phyloP scores from a whole-genome alignment of 35 echinoderm and acorn worm genomes.

The Patiria miniata region DNA sequence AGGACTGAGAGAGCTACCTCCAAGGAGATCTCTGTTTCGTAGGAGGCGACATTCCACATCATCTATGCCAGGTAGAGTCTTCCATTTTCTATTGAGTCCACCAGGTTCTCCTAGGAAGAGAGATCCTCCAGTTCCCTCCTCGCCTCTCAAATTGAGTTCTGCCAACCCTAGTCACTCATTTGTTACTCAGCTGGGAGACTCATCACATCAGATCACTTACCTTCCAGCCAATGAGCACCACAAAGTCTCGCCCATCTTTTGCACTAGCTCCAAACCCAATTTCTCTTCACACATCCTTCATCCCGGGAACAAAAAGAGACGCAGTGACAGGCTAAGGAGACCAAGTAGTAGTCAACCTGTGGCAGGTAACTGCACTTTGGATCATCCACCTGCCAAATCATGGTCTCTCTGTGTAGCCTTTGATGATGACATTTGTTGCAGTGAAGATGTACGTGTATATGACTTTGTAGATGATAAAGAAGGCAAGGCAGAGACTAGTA shows the following conservation, averaged over 20 bases:
- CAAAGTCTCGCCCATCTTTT: conserved; percentile 36
- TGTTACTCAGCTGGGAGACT: conserved; percentile 15
- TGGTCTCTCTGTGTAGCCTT: conserved; percentile 15
- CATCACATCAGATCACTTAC: not conserved
- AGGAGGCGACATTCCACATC: conserved; percentile 38
- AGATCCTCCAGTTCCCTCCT: not conserved
- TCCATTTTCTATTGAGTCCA: conserved; percentile 45
- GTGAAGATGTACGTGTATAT: conserved; percentile 14
- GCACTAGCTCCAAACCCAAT: conserved; percentile 44
- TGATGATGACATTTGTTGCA: conserved; percentile 19
- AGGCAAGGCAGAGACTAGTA: not conserved
- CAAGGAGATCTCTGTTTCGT: conserved; percentile 47
- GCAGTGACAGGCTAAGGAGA: not conserved
- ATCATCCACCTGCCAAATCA: not conserved
- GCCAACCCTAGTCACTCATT: conserved; percentile 49
- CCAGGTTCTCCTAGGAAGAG: conserved; percentile 24
- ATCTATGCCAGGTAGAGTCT: conserved; percentile 38
- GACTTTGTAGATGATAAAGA: not conserved
- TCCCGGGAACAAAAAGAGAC: conserved; percentile 8
- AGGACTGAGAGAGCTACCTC: not conserved
- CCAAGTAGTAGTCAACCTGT: not conserved
- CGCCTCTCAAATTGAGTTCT: conserved; percentile 31
- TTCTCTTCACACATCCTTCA: conserved; percentile 52
- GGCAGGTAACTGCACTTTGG: not conserved
- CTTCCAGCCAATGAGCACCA: not conserved